Conservation (phyloP, 2,113 vertebrate species). For the Emydura subglobosa region DNA sequence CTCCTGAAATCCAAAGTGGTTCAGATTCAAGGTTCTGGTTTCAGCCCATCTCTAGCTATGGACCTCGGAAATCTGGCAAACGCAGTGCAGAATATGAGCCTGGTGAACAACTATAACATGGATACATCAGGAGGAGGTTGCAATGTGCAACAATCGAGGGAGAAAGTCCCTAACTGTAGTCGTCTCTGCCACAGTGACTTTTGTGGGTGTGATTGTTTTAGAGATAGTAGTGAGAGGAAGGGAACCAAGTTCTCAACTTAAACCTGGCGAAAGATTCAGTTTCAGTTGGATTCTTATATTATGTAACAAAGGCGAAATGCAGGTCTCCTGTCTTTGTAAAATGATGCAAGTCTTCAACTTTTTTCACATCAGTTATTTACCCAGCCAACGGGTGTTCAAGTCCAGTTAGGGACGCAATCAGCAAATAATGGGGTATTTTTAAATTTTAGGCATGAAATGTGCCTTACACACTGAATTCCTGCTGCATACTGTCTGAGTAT, state of each 20-base stretch:
- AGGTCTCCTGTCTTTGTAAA: slow-evolving; percentile 3
- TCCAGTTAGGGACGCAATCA: fast-evolving
- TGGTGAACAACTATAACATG: not conserved
- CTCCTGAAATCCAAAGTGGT: slow-evolving; percentile 29
- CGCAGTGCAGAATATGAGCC: not conserved
- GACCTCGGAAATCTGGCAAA: not conserved
- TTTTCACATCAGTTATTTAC: not conserved
- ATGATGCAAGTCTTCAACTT: not conserved
- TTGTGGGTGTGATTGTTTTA: not conserved
- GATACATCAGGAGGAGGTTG: not conserved
- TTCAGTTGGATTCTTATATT: not conserved
- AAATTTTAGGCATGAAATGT: not conserved
- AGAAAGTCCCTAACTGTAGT: not conserved
- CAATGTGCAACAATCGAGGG: not conserved
- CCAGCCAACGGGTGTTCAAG: not conserved
- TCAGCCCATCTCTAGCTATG: slow-evolving; percentile 18
- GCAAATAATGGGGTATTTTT: not conserved
- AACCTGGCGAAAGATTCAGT: not conserved
- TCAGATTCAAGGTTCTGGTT: slow-evolving; percentile 22
- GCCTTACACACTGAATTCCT: not conserved
- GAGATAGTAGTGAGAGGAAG: slow-evolving; percentile 15
- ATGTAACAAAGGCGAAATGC: not conserved
- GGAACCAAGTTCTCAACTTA: slow-evolving; percentile 18
- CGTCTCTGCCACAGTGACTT: slow-evolving; percentile 27
- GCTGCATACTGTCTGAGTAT: slow-evolving; percentile 27